Base-by-base conservation (phyloP, 1,140 invertebrate species). In the Bradysia coprophila region DNA sequence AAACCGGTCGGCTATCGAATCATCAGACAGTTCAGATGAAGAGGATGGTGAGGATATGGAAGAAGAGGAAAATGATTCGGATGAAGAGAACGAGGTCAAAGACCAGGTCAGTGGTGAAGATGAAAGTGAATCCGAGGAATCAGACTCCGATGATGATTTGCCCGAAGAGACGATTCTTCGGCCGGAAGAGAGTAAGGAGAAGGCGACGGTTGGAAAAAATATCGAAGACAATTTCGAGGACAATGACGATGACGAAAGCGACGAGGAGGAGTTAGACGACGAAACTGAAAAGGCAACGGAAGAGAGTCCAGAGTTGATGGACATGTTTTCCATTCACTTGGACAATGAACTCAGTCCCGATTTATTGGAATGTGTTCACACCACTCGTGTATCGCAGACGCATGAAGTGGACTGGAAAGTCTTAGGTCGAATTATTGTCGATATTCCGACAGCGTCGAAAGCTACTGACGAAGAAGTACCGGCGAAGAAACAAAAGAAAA, bases 271-370 rank as follows among this genome's bases (percentile, higher is more conserved):
- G 43, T 46, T 48, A 41, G 48, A 47, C 42, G 45, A 44, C 22
- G 40, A 52, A 45, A 60, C 61, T 42, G 56, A 51, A 39, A 55
- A 62, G 41, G 45, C 58, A 38, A n/a, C n/a, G n/a, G 46, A 50
- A 37, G 38, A 47, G 46, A 44, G 49, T 48, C 43, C 49, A 41
- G 47, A 48, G 28, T 32, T 23, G 53, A 50, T 44, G 45, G 77
- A 81, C 64, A 71, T 75, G 8, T 81, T 81, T 57, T 63, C 64
- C 10, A 65, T 69, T 52, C 78, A 81, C 57, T 51, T 79, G 2
- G 59, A 63, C 42, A 64, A 72, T 62, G 75, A 81, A 50, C 59
- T 82, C 33, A 59, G 64, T 46, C 67, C 74, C 47, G 64, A 67
- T 36, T 45, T 78, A 16, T 61, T 75, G 36, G 55, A 72, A 38